Conservation (phyloP, 1,140 invertebrate species). For the Drosophila repletoides region DNA sequence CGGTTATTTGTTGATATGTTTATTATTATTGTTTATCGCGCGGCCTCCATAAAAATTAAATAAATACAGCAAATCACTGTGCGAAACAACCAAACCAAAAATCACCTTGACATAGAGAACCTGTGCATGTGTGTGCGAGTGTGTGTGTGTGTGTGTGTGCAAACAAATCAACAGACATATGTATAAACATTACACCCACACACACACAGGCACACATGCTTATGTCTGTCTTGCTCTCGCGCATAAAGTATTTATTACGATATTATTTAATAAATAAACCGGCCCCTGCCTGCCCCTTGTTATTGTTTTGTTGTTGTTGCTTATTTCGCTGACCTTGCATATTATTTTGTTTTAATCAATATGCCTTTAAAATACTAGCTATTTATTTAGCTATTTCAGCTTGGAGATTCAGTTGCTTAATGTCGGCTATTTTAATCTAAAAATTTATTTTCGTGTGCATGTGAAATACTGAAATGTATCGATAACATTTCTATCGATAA, state of each 20-base stretch:
- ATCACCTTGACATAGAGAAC: slow-evolving; percentile 73
- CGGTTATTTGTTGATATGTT: slow-evolving; percentile 41
- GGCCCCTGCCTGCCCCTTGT: slow-evolving; percentile 10
- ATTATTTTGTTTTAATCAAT: no score
- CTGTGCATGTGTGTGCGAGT: slow-evolving; percentile 6
- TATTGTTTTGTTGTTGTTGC: slow-evolving; percentile 24
- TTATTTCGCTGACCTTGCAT: slow-evolving; percentile 37
- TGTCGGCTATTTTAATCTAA: no score
- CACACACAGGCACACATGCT: no score
- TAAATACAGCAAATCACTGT: slow-evolving; percentile 21
- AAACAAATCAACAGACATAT: background rate
- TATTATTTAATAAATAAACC: slow-evolving; percentile 60
- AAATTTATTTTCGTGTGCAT: no score
- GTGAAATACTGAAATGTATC: no score
- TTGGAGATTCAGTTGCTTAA: no score
- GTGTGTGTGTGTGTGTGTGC: slow-evolving; percentile 1
- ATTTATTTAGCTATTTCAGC: no score
- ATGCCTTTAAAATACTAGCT: no score
- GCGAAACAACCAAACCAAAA: slow-evolving; percentile 19
- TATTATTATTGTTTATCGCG: slow-evolving; percentile 38
- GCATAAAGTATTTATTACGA: slow-evolving; percentile 42
- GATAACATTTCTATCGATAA: no score
- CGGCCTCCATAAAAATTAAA: slow-evolving; percentile 25
- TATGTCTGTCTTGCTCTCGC: slow-evolving; percentile 42
- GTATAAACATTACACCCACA: slow-evolving; percentile 11